phyloP scores from a whole-genome alignment of 1,140 invertebrate species.

The Conus ventricosus region DNA sequence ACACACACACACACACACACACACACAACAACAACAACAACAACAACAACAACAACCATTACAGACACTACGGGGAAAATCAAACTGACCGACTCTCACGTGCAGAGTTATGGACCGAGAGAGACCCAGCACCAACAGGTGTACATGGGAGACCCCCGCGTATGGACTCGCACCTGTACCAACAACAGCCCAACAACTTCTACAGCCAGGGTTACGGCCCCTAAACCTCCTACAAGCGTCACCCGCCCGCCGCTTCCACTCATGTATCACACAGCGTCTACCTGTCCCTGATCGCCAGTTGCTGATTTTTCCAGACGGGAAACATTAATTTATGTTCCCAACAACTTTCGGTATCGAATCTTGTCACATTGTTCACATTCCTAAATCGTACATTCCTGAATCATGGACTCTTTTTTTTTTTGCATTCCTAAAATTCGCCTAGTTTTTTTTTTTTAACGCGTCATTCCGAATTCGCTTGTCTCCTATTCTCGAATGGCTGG shows the following conservation, averaged over 20 bases:
- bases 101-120: constrained; percentile 32
- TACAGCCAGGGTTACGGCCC: constrained; percentile 56
- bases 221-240: constrained; percentile 6
- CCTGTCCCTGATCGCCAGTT: not conserved
- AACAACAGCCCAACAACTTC: constrained; percentile 55
- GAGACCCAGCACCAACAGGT: constrained; percentile 44
- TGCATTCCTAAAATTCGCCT: no score
- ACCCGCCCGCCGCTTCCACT: not conserved
- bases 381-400: no score
- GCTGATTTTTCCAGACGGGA: not conserved
- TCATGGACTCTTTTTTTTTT: no score
- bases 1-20: not conserved
- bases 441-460: no score
- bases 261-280: not conserved
- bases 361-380: no score
- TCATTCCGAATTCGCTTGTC: no score
- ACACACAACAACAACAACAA: not conserved
- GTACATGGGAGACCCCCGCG: constrained; percentile 51
- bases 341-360: no score
- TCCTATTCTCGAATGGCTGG: no score
- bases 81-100: not conserved
- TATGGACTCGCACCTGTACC: constrained; percentile 52
- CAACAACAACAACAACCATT: not conserved
- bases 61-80: not conserved
- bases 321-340: not conserved